Evolutionary conservation across 2,888 invertebrate species (phyloP), one percentile per base, ranked within the genome.

Genomic region (Chalcosyrphus nemorum): DNA sequence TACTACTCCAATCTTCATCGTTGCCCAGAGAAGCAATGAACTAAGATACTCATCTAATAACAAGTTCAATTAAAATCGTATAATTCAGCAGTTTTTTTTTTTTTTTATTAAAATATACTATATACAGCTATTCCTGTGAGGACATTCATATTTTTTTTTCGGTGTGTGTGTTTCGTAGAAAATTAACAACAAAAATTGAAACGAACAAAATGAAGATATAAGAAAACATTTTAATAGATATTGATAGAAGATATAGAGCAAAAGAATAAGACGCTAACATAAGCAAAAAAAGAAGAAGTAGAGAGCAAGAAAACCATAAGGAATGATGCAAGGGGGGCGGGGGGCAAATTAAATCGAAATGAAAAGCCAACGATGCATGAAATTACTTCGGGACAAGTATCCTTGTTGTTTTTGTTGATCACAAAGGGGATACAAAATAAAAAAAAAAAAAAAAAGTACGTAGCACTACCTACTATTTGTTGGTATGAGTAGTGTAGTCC

Each of bases 361-460:
- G 89, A 90, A 89, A 89, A 90, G 87, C 88, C 89, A 89, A 89
- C 89, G 89, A 90, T 90, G 89, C 89, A 89, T 89, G 89, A 89
- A 89, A 89, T 89, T 89, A 89, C 89, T 89, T 88, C 72, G 52
- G 61, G 70, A 75, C 65, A 84, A 80, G 75, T 65, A 70, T 75
- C 80, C 70, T 63, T 47, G 63, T 21, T 38, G 41, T 45, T 38
- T 56, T 32, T 7, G 4, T 24, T 15, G 6, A 2, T 32, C 15
- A 27, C 77, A 77, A 82, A 72, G 77, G n/a, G n/a, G 61, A 72
- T 72, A 77, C 66, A 59, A 71, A 71, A 47, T 68, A 7, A 59
- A n/a, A n/a, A n/a, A n/a, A n/a, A n/a, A n/a, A n/a, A n/a, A n/a
- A n/a, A n/a, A n/a, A 71, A 71, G 57, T 43, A 65, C 61, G 43